Base-by-base conservation (phyloP, 2,113 vertebrate genomes). In the Anser brachyrhynchus region DNA sequence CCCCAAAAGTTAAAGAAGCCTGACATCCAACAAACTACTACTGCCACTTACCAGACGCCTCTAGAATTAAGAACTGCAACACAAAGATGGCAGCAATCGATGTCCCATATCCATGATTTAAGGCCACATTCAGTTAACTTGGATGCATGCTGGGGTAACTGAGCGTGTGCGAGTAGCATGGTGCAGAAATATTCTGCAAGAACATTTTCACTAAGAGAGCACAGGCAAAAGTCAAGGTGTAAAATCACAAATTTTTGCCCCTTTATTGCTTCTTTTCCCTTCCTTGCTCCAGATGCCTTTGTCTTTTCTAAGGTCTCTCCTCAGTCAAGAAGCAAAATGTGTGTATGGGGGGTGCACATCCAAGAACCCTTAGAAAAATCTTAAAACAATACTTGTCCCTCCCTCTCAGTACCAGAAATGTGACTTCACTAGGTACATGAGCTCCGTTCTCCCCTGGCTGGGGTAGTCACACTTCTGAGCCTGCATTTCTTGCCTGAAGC, bases 121-220 rank as follows among this genome's bases (percentile, higher is more conserved):
- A 0, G 0, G 13, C 37, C 75, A 17, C 44, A 7, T 72, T 84
- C 76, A 70, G 19, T 46, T 81, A 49, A 52, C 33, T 41, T 10
- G 5, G 62, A 59, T 69, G 41, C 5, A 0, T 49, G 37, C 51
- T 83, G 86, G 54, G n/a, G 18, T 78, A 55, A 67, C 61, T 89
- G 17, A 81, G 39, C 52, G 78, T 1, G 0, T 71, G 69, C 21
- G 70, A 70, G 57, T 37, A 62, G 9, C 0, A 0, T 12, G 6
- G n/a, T n/a, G 41, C 73, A 69, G 67, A 81, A 92, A 67, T 73
- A 71, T 55, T 71, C 26, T 71, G n/a, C 61, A 71, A 71, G 33
- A 80, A 62, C 35, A 9, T 87, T 92, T 51, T 73, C 41, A 54
- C 25, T 31, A 33, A 65, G 25, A 91, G 7, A 15, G 9, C 39